Evolutionary conservation across 2,888 invertebrate species (phyloP).

Genomic region (Masnerella sp.): DNA sequence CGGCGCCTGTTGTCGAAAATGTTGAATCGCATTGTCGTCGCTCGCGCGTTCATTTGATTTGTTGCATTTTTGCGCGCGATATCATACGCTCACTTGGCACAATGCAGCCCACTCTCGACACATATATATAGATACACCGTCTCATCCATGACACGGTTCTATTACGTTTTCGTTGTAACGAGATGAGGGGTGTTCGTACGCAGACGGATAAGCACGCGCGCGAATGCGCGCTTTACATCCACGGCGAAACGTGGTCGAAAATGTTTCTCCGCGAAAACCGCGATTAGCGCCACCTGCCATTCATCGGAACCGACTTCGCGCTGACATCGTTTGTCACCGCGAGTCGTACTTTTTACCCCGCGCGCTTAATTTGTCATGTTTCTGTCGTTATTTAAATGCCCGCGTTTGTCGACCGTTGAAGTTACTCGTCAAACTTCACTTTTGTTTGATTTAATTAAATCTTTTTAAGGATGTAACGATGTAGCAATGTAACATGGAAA

Average conservation of each 20-base stretch:
- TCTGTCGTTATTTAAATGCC: no score
- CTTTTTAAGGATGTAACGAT: no score
- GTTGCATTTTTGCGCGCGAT: conserved; percentile 27
- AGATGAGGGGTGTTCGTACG: conserved; percentile 55
- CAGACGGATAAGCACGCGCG: conserved; percentile 51
- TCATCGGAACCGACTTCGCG: conserved; percentile 21
- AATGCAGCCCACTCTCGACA: conserved; percentile 45
- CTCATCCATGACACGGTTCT: conserved; percentile 49
- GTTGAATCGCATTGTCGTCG: conserved; percentile 8
- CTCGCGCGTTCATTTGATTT: conserved; percentile 24
- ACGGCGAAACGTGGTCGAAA: conserved; percentile 43
- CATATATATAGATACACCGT: conserved; percentile 26
- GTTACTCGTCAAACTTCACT: no score
- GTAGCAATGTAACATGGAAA: no score
- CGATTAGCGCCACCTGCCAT: conserved; percentile 38
- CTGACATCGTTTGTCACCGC: neutral
- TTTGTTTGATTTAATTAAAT: no score
- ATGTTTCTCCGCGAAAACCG: conserved; percentile 39
- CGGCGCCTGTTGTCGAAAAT: no score
- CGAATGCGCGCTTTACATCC: conserved; percentile 54
- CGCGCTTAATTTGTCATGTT: neutral
- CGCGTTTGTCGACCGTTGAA: no score
- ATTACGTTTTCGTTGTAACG: conserved; percentile 56
- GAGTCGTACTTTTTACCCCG: neutral
- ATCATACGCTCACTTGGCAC: conserved; percentile 46